Conservation (phyloP, 35 echinoderm and acorn worm genomes). For the Heliocidaris erythrogramma region DNA sequence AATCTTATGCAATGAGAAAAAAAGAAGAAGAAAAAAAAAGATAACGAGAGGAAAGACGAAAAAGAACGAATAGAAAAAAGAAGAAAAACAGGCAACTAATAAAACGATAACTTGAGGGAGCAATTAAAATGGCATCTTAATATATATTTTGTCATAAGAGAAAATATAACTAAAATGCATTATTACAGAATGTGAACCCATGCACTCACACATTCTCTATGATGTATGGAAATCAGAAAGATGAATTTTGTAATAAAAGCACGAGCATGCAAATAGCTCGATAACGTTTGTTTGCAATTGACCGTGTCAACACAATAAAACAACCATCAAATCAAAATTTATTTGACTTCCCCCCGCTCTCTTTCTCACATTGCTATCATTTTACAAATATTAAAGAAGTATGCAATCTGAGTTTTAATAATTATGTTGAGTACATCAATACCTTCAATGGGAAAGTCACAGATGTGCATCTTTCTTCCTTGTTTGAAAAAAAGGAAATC, state of each 20-base stretch:
- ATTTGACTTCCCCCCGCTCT: neutral
- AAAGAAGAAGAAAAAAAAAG: neutral
- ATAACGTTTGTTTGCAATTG: neutral
- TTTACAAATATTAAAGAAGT: neutral
- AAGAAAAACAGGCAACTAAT: no score
- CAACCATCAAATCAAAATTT: neutral
- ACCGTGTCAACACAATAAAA: neutral
- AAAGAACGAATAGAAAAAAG: no score
- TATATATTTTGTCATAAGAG: no score
- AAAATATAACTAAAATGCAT: neutral
- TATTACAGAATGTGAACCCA: neutral
- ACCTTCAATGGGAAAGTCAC: neutral
- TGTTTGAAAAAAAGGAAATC: neutral
- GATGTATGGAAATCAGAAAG: neutral
- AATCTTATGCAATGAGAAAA: neutral
- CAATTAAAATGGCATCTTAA: no score
- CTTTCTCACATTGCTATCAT: neutral
- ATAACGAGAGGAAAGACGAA: neutral
- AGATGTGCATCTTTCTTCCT: neutral
- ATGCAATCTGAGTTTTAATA: neutral
- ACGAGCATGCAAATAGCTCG: neutral
- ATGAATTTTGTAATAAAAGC: neutral
- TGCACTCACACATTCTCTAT: neutral
- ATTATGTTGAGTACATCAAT: neutral
- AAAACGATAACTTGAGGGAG: no score